A percentile compares a stretch with the other conserved stretches of the same genome.
These are phyloP conservation scores for Pseudochaenichthys georgianus DNA, from an alignment of 2,797 vertebrate species.

Conservation along the genomic window DNA sequence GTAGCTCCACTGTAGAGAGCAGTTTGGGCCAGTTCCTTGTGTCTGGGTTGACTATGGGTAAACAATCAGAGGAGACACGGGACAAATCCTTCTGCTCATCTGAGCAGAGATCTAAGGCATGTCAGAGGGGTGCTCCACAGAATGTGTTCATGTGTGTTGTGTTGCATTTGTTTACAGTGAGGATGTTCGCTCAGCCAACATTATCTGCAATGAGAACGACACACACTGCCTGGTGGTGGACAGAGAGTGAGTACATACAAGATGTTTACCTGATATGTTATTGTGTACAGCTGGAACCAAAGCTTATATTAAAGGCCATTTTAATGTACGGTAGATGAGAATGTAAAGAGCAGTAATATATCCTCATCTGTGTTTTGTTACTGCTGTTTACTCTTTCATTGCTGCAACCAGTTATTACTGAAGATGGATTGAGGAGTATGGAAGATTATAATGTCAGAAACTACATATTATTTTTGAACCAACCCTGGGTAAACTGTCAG, in stretches of 20 bases:
- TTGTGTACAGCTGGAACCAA: not conserved
- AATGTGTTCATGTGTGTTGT: too few species aligned
- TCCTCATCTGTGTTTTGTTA: not conserved
- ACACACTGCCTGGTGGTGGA: slow-evolving; percentile 89
- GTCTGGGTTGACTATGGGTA: not conserved
- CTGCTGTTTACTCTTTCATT: too few species aligned
- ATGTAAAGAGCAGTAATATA: not conserved
- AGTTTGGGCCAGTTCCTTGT: too few species aligned
- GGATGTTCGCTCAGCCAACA: slow-evolving; percentile 88
- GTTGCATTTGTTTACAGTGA: slow-evolving; percentile 74
- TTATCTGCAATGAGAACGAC: slow-evolving; percentile 83
- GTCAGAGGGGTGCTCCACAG: too few species aligned
- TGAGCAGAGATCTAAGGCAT: not conserved
- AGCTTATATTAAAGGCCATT: too few species aligned
- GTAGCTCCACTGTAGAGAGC: not conserved
- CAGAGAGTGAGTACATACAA: slow-evolving; percentile 83
- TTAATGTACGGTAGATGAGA: too few species aligned
- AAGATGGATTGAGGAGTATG: too few species aligned
- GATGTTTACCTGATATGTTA: not conserved
- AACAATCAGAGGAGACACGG: not conserved
- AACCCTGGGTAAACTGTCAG: too few species aligned
- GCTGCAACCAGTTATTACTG: too few species aligned
- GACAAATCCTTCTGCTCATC: not conserved
- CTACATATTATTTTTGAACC: too few species aligned
- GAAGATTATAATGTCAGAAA: too few species aligned